Evolutionary conservation across 2,888 invertebrate species (phyloP).

Genomic region (Andrena camellia): DNA sequence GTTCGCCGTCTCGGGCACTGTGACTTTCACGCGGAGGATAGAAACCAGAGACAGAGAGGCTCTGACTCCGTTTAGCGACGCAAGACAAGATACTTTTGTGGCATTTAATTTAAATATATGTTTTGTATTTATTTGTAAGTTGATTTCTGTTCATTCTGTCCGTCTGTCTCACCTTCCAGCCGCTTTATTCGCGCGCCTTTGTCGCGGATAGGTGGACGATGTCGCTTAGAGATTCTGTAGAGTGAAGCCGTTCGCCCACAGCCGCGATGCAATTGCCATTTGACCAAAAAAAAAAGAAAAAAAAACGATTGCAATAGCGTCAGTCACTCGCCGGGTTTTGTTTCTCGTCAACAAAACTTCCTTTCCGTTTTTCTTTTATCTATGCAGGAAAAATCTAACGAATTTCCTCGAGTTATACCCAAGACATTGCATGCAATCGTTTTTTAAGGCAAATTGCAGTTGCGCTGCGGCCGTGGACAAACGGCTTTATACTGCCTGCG

Average conservation of each 20-base stretch:
- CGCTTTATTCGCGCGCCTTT: conserved; percentile 1
- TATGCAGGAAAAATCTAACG: no score
- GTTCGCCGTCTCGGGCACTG: conserved; percentile 35
- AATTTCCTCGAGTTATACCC: no score
- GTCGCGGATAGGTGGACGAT: background rate
- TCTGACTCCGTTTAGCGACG: conserved; percentile 46
- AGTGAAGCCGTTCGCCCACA: background rate
- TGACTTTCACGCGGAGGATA: conserved; percentile 56
- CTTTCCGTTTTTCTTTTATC: no score
- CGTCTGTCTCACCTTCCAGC: conserved; percentile 50
- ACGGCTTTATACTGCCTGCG: background rate
- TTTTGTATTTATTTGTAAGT: conserved; percentile 81
- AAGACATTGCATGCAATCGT: no score
- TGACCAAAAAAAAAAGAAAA: no score
- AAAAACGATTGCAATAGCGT: no score
- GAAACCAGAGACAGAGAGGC: conserved; percentile 17
- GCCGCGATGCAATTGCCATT: no score
- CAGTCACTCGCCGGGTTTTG: no score
- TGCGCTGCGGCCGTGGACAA: no score
- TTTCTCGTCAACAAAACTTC: no score
- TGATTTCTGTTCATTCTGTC: conserved; percentile 67
- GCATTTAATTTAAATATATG: conserved; percentile 81
- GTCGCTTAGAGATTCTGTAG: background rate
- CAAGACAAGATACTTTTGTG: conserved; percentile 72
- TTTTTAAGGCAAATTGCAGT: no score